phyloP scores from a whole-genome alignment of 2,113 vertebrate species.

The Hippolais icterina region DNA sequence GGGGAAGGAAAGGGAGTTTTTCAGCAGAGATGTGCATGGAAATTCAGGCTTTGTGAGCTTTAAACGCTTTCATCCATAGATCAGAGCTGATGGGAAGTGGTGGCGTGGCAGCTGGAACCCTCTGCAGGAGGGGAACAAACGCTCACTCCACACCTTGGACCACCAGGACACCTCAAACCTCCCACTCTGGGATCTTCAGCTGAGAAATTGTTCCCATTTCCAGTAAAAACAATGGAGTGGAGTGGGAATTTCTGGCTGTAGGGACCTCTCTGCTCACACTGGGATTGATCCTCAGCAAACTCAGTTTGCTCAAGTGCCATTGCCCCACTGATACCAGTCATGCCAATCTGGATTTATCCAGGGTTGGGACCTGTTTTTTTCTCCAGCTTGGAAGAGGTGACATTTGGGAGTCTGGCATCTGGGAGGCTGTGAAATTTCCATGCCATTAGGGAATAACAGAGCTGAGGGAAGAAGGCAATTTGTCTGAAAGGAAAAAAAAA shows the following conservation, averaged over 20 bases:
- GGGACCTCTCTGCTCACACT: not conserved
- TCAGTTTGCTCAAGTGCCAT: rapidly evolving
- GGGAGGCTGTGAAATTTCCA: not conserved
- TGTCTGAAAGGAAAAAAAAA: not conserved
- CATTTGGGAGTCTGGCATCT: not conserved
- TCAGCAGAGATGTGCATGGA: not conserved
- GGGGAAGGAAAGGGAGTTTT: not conserved
- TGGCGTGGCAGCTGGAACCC: not conserved
- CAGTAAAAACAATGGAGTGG: not conserved
- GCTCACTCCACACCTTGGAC: not conserved
- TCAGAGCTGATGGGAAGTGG: not conserved
- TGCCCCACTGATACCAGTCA: not conserved
- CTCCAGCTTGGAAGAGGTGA: not conserved
- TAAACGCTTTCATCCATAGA: not conserved
- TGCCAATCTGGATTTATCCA: not conserved
- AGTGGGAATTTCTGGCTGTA: not conserved
- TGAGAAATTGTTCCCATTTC: not conserved
- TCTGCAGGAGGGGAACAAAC: not conserved
- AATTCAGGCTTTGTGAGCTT: not conserved
- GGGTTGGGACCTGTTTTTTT: not conserved
- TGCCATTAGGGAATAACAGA: not conserved
- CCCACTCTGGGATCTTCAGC: not conserved
- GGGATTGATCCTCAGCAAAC: not conserved
- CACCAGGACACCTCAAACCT: not conserved
- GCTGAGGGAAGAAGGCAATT: not conserved